phyloP scores from a whole-genome alignment of 1,140 invertebrate genomes.

The Brachionus angularis region DNA sequence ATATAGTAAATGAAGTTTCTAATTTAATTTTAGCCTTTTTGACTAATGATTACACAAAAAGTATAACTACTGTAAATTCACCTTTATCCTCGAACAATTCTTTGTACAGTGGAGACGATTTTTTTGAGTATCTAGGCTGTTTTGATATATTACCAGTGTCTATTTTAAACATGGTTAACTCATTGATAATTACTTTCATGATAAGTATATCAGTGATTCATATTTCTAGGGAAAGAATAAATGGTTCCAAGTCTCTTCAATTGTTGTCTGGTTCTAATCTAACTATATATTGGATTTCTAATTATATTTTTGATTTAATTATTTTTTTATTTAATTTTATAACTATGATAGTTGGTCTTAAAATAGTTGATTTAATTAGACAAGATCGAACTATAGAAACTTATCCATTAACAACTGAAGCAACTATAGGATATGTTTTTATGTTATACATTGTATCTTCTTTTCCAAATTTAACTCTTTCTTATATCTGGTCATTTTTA shows the following conservation, averaged over 20 bases:
- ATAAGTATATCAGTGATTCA: slow-evolving; percentile 6
- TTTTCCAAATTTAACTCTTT: slow-evolving; percentile 1
- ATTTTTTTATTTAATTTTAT: neutral
- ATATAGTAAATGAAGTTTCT: slow-evolving; percentile 1
- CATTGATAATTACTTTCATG: neutral
- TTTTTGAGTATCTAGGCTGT: slow-evolving; percentile 22
- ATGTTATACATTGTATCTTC: slow-evolving; percentile 2
- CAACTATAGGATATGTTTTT: neutral
- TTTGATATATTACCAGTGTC: slow-evolving; percentile 36
- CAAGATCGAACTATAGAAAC: neutral
- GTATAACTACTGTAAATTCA: slow-evolving; percentile 4
- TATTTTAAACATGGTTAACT: neutral
- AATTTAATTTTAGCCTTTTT: slow-evolving; percentile 29
- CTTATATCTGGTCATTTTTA: slow-evolving; percentile 27
- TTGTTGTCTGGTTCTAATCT: slow-evolving; percentile 6
- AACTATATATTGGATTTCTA: slow-evolving; percentile 25
- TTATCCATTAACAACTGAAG: neutral
- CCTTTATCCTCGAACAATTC: slow-evolving; percentile 23
- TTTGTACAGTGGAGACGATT: slow-evolving; percentile 1
- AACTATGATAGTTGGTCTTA: neutral
- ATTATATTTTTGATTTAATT: slow-evolving; percentile 22
- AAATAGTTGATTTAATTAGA: slow-evolving; percentile 25
- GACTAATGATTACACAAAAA: slow-evolving; percentile 11
- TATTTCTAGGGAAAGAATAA: slow-evolving; percentile 13
- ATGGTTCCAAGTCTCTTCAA: slow-evolving; percentile 24